Evolutionary conservation across 2,113 vertebrate genomes (phyloP).

Genomic region (Pleuronectes platessa): DNA sequence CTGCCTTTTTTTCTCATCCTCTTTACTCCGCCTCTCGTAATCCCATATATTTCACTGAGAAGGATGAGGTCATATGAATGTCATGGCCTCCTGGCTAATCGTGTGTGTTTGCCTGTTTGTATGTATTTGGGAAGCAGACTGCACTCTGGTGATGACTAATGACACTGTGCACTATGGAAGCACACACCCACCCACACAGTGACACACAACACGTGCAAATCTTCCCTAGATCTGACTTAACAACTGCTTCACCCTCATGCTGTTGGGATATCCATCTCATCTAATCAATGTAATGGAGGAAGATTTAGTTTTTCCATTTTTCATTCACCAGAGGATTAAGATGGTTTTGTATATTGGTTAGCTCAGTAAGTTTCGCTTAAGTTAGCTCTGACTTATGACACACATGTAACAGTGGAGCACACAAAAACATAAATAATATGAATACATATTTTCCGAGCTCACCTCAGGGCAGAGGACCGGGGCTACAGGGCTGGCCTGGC

Average conservation of each 20-base stretch:
- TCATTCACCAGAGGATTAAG: conserved; percentile 27
- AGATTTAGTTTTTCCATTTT: conserved; percentile 27
- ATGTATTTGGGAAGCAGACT: conserved; percentile 25
- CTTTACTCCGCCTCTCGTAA: neutral
- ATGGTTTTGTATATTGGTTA: conserved; percentile 8
- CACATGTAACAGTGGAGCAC: no score
- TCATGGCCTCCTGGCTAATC: neutral
- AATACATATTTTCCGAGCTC: conserved; percentile 40
- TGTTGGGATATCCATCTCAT: conserved; percentile 54
- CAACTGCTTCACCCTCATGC: conserved; percentile 9
- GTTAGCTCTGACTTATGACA: neutral
- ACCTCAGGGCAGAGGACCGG: conserved; percentile 91
- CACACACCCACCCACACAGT: neutral
- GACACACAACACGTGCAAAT: neutral
- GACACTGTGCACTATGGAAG: neutral
- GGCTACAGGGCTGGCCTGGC: conserved; percentile 80
- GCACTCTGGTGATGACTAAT: conserved; percentile 49
- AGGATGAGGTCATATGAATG: conserved; percentile 38
- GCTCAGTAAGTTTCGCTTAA: neutral
- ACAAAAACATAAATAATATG: neutral
- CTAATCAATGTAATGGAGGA: conserved; percentile 46
- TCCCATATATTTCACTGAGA: neutral
- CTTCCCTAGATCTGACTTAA: conserved; percentile 35
- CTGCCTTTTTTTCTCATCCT: neutral
- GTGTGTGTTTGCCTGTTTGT: conserved; percentile 35